A percentile compares a stretch with the other conserved stretches of the same genome.
phyloP scores from a whole-genome alignment of 2,113 vertebrate genomes.

The Axis porcinus region DNA sequence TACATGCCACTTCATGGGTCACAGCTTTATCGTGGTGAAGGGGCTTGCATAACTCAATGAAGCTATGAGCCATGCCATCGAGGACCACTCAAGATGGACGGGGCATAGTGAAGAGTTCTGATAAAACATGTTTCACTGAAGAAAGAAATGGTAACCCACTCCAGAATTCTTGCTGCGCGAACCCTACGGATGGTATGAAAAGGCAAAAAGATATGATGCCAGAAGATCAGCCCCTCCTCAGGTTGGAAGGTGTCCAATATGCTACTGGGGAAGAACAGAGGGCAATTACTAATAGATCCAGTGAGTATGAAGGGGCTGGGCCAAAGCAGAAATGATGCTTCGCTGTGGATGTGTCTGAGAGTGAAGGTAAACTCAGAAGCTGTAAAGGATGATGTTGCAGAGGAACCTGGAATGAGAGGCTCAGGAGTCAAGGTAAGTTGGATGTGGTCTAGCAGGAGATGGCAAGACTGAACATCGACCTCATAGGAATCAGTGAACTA shows the following conservation, averaged over 20 bases:
- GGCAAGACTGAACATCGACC: neutral
- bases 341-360: neutral
- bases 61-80: neutral
- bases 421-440: neutral
- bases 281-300: neutral
- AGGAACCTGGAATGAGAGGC: neutral
- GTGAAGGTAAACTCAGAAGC: neutral
- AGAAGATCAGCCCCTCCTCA: neutral
- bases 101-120: neutral
- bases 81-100: neutral
- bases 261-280: neutral
- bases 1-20: neutral
- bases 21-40: neutral
- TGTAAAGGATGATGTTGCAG: neutral
- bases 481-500: neutral
- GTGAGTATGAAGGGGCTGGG: neutral
- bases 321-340: neutral
- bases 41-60: neutral
- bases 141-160: neutral
- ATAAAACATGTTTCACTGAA: neutral
- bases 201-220: neutral
- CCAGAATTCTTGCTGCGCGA: accelerated
- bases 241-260: neutral
- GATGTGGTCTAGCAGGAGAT: neutral
- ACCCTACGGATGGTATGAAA: accelerated